Evolutionary conservation across 2,797 vertebrate genomes (phyloP), one percentile per base, ranked within the genome.

Genomic region (Chaunax sp.): DNA sequence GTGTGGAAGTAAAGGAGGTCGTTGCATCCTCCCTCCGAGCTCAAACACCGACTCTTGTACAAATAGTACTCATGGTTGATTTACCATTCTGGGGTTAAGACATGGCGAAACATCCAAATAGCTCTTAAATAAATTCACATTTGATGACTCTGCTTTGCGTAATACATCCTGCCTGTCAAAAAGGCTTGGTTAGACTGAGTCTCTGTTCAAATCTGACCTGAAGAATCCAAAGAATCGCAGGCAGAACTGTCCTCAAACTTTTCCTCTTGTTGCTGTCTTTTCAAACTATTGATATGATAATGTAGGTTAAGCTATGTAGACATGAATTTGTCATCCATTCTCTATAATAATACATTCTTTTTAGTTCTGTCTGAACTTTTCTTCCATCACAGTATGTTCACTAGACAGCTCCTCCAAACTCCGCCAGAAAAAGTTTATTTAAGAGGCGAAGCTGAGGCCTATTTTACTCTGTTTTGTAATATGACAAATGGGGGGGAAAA

Each of bases 11-110:
- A 45, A 70, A 70, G 25, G 46, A 84, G 61, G 65, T 68, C 5
- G 10, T 16, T 33, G 68, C 62, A 65, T 57, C 64, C 67, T 51
- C 59, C 58, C 64, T 50, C 64, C 2, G 41, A 50, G 68, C 53
- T 53, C 62, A 6, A 71, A 67, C 67, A 22, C 68, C 23, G 53
- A 65, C 53, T 47, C 55, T 19, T 52, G 46, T 28, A 68, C 74
- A 85, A 78, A 86, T 61, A 80, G 72, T 80, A 75, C 69, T 82
- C 82, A 77, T 54, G 72, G 78, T 54, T 86, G 77, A 84, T 85
- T 88, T n/a, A 74, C 78, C 67, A 78, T 63, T 78, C 46, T 41
- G 26, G 72, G 69, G 69, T 70, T 68, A 63, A 82, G 68, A 78
- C 68, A 25, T 67, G 77, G 81, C 77, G 75, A 81, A 84, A 89